Evolutionary conservation across 2,113 vertebrate species (phyloP).

Genomic region (Ramphastos sulfuratus): DNA sequence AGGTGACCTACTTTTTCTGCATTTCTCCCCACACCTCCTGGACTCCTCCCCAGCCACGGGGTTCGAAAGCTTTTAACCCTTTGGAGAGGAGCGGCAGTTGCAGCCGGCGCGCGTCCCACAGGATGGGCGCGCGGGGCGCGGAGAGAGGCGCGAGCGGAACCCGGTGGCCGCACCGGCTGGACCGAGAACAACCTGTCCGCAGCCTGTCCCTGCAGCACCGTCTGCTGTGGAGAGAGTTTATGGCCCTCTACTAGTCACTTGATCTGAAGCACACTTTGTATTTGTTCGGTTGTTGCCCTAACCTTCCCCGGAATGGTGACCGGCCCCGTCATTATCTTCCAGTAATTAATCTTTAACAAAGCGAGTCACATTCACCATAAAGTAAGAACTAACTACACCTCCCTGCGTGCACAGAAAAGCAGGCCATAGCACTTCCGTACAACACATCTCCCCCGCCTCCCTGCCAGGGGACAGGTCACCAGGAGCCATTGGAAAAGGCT

Average conservation of each 20-base stretch:
- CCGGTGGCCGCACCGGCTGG: neutral
- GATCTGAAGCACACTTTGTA: rapidly evolving
- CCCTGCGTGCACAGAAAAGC: neutral
- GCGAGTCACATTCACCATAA: neutral
- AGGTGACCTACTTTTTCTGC: constrained; percentile 18
- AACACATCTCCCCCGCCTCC: neutral
- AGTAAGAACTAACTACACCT: neutral
- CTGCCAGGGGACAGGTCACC: neutral
- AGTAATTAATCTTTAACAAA: neutral
- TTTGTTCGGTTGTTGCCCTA: rapidly evolving
- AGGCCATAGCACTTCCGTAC: neutral
- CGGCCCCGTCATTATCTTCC: rapidly evolving
- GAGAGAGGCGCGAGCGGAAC: no score
- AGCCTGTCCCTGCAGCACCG: neutral
- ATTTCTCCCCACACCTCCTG: neutral
- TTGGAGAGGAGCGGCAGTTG: neutral
- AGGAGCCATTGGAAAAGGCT: neutral
- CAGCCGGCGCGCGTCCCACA: rapidly evolving
- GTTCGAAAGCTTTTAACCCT: neutral
- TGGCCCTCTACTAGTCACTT: rapidly evolving
- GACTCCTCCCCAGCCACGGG: neutral
- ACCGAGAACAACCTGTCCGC: rapidly evolving
- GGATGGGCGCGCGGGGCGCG: no score
- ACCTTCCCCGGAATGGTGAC: rapidly evolving
- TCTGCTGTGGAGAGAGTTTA: rapidly evolving